Percentiles rank a stretch among this genome's conserved stretches.
These are phyloP conservation scores for Musca vetustissima DNA, from an alignment of 1,140 invertebrate genomes.

Conservation along the genomic window DNA sequence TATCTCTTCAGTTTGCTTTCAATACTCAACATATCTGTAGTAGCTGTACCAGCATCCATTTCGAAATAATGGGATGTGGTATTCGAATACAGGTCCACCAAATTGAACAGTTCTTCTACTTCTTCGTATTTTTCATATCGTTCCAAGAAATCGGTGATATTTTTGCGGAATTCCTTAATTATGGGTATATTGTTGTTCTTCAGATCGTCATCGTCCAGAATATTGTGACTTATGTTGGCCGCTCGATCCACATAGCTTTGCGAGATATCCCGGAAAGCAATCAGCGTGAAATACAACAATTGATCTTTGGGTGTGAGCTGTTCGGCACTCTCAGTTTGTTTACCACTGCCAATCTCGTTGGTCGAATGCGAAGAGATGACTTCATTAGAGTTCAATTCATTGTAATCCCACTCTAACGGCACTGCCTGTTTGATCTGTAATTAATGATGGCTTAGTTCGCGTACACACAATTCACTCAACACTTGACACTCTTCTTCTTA, in stretches of 20 bases:
- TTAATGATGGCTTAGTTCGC: no score
- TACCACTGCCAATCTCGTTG: no score
- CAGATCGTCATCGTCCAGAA: background rate
- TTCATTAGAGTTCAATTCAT: no score
- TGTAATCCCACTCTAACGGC: no score
- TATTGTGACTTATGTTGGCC: background rate
- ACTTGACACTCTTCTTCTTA: no score
- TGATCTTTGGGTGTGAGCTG: background rate
- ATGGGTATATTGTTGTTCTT: no score
- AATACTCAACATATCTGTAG: background rate
- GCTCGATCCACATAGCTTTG: background rate
- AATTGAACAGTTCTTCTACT: background rate
- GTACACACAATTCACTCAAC: no score
- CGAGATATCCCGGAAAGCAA: background rate
- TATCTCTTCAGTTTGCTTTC: background rate
- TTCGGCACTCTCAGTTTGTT: background rate
- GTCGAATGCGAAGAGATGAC: no score
- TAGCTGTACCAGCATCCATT: background rate
- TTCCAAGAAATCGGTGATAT: background rate
- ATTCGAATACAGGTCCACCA: constrained; percentile 13
- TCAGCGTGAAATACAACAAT: background rate
- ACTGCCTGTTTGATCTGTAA: no score
- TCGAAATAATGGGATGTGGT: constrained; percentile 4
- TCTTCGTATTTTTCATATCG: background rate
- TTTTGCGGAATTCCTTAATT: background rate